These are phyloP conservation scores for Drosophila kepulauana DNA, from an alignment of 1,140 invertebrate species.

Conservation along the genomic window DNA sequence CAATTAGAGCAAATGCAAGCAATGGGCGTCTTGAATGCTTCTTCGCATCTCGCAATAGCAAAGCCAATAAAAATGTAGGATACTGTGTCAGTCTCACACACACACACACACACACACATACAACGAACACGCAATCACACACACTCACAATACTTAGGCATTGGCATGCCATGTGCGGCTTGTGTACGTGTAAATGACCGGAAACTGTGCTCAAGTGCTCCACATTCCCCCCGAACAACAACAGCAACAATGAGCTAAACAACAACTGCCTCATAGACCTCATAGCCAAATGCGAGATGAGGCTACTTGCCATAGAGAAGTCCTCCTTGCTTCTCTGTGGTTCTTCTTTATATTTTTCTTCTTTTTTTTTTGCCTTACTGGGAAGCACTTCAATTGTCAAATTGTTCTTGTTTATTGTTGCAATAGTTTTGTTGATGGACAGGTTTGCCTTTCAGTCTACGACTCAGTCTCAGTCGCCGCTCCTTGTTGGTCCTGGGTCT, in stretches of 20 bases:
- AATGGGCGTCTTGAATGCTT: slow-evolving; percentile 17
- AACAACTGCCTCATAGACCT: slow-evolving; percentile 11
- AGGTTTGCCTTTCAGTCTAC: slow-evolving; percentile 61
- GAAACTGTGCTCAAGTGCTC: slow-evolving; percentile 81
- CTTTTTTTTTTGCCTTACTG: slow-evolving; percentile 22
- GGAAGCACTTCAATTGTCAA: slow-evolving; percentile 81
- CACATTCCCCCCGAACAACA: slow-evolving; percentile 4
- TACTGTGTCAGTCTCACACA: slow-evolving; percentile 66
- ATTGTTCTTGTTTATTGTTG: slow-evolving; percentile 83
- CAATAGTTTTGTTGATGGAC: slow-evolving; percentile 81
- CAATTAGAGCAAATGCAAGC: slow-evolving; percentile 43
- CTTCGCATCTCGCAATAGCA: slow-evolving; percentile 23
- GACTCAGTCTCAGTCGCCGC: slow-evolving; percentile 13
- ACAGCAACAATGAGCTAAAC: neutral
- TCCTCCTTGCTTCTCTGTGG: neutral
- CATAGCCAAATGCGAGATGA: slow-evolving; percentile 28
- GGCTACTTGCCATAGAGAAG: slow-evolving; percentile 39
- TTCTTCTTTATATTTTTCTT: neutral
- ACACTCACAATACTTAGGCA: slow-evolving; percentile 24
- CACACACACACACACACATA: slow-evolving; percentile 18
- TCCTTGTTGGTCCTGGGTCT: slow-evolving; percentile 18
- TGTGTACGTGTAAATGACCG: slow-evolving; percentile 81
- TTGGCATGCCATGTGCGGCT: slow-evolving; percentile 52
- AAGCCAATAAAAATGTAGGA: slow-evolving; percentile 80
- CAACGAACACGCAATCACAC: slow-evolving; percentile 29